Percentiles rank a stretch among this genome's conserved stretches.
These are phyloP conservation scores for Sprattus sprattus DNA, from an alignment of 2,113 vertebrate genomes.

Conservation along the genomic window DNA sequence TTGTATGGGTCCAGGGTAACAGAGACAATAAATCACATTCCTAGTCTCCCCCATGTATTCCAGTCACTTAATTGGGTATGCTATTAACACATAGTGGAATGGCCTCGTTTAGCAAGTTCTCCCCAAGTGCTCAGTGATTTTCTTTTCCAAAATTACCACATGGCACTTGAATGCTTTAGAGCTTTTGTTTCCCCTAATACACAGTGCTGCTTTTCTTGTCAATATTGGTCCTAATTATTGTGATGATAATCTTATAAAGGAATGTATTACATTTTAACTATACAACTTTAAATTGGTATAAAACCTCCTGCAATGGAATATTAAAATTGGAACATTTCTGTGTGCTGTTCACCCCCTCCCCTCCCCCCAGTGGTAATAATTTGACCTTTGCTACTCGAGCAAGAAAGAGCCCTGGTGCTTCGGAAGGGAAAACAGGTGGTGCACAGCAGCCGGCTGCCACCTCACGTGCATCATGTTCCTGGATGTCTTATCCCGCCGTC, in stretches of 20 bases:
- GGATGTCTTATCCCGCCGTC: slow-evolving; percentile 32
- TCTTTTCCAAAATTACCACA: neutral
- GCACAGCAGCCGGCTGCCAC: slow-evolving; percentile 43
- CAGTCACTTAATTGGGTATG: too few relatives aligned
- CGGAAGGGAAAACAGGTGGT: slow-evolving; percentile 44
- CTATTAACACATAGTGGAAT: too few relatives aligned
- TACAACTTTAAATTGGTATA: neutral
- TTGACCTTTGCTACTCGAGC: slow-evolving; percentile 4
- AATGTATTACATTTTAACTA: neutral
- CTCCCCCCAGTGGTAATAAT: neutral
- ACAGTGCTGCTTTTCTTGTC: neutral
- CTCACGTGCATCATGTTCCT: slow-evolving; percentile 31
- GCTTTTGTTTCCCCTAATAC: neutral
- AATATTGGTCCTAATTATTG: neutral
- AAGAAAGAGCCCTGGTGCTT: slow-evolving; percentile 12
- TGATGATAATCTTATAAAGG: neutral
- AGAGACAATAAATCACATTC: too few relatives aligned
- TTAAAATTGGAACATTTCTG: neutral
- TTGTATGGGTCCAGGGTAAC: neutral
- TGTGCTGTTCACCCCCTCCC: neutral
- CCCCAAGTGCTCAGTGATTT: neutral
- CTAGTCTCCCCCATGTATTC: neutral
- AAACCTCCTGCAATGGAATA: neutral
- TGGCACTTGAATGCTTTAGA: neutral
- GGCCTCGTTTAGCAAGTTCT: too few relatives aligned